Conservation (phyloP, 2,797 vertebrate species). For the Rhinatrema bivittatum region DNA sequence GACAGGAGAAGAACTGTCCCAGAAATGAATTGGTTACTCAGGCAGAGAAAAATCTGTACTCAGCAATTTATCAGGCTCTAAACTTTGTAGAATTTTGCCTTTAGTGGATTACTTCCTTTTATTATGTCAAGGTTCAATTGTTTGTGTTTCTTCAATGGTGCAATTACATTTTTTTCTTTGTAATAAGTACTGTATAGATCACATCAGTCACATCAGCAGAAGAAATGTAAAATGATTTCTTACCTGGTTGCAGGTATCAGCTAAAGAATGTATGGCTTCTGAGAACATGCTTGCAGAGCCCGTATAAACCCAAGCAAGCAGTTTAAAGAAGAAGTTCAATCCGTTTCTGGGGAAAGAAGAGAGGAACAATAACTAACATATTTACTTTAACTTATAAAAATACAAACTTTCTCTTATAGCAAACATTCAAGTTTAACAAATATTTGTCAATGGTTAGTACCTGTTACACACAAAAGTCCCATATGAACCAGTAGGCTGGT, state of each 20-base stretch:
- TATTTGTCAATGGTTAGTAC: not conserved
- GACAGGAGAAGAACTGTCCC: too few relatives aligned
- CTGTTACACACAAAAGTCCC: too few relatives aligned
- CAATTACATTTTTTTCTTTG: slow-evolving; percentile 1
- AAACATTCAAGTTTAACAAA: not conserved
- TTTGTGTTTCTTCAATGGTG: too few relatives aligned
- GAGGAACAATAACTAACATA: slow-evolving; percentile 22
- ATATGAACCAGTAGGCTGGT: too few relatives aligned
- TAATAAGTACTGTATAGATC: not conserved
- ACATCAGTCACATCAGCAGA: not conserved
- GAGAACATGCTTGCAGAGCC: slow-evolving; percentile 98
- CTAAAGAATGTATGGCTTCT: slow-evolving; percentile 94
- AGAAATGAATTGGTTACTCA: too few relatives aligned
- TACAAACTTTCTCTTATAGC: not conserved
- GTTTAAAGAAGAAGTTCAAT: slow-evolving; percentile 95
- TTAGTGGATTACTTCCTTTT: too few relatives aligned
- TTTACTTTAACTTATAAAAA: slow-evolving; percentile 1
- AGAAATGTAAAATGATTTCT: slow-evolving; percentile 15
- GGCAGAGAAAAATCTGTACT: too few relatives aligned
- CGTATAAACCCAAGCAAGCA: slow-evolving; percentile 97
- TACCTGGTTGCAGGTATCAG: slow-evolving; percentile 95
- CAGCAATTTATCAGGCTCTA: too few relatives aligned
- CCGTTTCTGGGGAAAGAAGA: slow-evolving; percentile 75
- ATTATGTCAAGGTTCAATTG: too few relatives aligned
- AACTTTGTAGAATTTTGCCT: too few relatives aligned